Base-by-base conservation (phyloP, 2,888 invertebrate genomes). In the Melieria omissa region DNA sequence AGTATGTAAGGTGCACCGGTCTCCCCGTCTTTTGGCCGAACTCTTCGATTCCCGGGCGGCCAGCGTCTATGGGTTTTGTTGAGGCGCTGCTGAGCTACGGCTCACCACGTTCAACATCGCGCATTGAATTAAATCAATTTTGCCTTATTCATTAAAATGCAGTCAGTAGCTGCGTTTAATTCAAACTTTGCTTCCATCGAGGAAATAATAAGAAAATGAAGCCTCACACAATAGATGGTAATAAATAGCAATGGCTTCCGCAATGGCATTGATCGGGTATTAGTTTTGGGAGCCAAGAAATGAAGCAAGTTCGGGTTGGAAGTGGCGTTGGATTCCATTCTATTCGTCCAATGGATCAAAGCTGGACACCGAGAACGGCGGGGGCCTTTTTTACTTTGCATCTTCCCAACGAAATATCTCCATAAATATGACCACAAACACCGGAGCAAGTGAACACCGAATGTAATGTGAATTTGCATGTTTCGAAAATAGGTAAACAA, bases 1-100 rank as follows among this genome's bases (percentile, higher is more conserved):
- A 71, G 68, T 65, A 70, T 65, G 65, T 72, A 72, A 65, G 14
- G 52, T 52, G 52, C 52, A n/a, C 14, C 52, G 12, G 52, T 52
- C n/a, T 4, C 14, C 52, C 52, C 52, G 6, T 52, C 12, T 52
- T 14, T 52, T 52, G 52, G 52, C 52, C 52, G 5, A 5, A 52
- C 14, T 52, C 54, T 44, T 42, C 44, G 47, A 52, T 61, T 61
- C 29, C 44, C 7, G 42, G 7, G 29, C n/a, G 9, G 9, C 10
- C 29, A 14, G 16, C 29, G 4, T 14, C 29, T 29, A 6, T 57
- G 4, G 29, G n/a, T 29, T 14, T 57, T 14, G 2, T 55, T 14
- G 57, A 41, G 4, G 60, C 16, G 16, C 3, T 60, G 41, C 10
- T n/a, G 12, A 12, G 41, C 61, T 12, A 44, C 41, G 5, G 41